These are phyloP conservation scores for Lysandra bellargus DNA, from an alignment of 2,888 invertebrate species.

Conservation along the genomic window DNA sequence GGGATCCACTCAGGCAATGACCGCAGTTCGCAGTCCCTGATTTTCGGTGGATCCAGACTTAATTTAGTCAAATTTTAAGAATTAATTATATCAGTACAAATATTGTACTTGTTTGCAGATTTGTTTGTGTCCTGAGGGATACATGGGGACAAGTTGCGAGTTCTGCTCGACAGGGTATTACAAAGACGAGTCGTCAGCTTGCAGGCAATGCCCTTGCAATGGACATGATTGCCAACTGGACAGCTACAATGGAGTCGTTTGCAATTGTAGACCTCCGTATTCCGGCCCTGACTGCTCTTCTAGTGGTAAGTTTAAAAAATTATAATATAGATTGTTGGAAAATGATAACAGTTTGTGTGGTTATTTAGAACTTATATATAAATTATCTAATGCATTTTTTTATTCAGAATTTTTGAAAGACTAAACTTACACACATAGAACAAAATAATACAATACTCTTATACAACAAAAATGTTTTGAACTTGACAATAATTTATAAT, in stretches of 20 bases:
- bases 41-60: too few relatives aligned
- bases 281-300: constrained; percentile 83
- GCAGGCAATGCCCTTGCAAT: constrained; percentile 88
- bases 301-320: constrained; percentile 48
- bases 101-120: constrained; percentile 46
- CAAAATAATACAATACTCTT: too few relatives aligned
- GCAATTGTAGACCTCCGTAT: constrained; percentile 86
- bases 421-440: too few relatives aligned
- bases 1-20: too few relatives aligned
- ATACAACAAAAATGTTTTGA: background rate
- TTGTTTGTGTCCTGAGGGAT: constrained; percentile 91
- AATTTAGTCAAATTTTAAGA: too few relatives aligned
- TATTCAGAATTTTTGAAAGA: too few relatives aligned
- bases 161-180: constrained; percentile 86
- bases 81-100: too few relatives aligned
- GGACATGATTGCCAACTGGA: constrained; percentile 84
- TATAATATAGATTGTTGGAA: background rate
- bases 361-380: background rate
- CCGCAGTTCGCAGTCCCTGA: too few relatives aligned
- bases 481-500: background rate
- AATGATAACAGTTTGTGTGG: background rate
- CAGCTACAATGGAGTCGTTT: constrained; percentile 81
- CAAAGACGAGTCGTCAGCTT: constrained; percentile 83
- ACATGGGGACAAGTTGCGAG: constrained; percentile 92
- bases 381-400: background rate